Percentiles rank a stretch among this genome's conserved stretches.
These are phyloP conservation scores for Drosophila aff. DNA, from an alignment of 1,140 invertebrate species.

Conservation along the genomic window DNA sequence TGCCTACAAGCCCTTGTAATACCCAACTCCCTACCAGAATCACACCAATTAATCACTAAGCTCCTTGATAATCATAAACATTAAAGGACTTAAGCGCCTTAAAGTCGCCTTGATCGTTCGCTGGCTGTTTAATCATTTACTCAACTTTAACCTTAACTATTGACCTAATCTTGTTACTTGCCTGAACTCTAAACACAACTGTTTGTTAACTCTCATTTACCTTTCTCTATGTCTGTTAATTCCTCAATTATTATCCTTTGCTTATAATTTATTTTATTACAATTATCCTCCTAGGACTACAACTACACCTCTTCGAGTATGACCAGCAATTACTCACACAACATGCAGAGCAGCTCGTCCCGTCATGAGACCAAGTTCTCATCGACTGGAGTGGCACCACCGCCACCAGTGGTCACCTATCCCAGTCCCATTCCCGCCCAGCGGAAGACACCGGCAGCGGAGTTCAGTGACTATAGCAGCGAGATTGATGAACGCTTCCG, in stretches of 20 bases:
- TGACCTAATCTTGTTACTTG: conserved; percentile 23
- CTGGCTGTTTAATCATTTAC: conserved; percentile 10
- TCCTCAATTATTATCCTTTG: too few species aligned
- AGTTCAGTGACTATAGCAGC: conserved; percentile 92
- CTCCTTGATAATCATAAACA: conserved; percentile 22
- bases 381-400: conserved; percentile 62
- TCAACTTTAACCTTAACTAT: conserved; percentile 15
- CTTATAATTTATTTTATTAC: background rate
- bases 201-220: conserved; percentile 25
- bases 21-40: background rate
- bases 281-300: conserved; percentile 55
- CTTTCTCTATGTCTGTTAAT: background rate
- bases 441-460: conserved; percentile 89
- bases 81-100: background rate
- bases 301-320: conserved; percentile 66
- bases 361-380: conserved; percentile 84
- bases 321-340: conserved; percentile 83
- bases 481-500: conserved; percentile 89
- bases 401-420: conserved; percentile 84
- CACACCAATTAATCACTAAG: conserved; percentile 17
- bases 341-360: conserved; percentile 65
- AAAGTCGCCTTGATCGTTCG: conserved; percentile 10
- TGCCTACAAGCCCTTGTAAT: conserved; percentile 26
- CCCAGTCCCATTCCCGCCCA: conserved; percentile 86
- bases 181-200: conserved; percentile 36